phyloP scores from a whole-genome alignment of 2,888 invertebrate species.

The Abrostola triplasia region DNA sequence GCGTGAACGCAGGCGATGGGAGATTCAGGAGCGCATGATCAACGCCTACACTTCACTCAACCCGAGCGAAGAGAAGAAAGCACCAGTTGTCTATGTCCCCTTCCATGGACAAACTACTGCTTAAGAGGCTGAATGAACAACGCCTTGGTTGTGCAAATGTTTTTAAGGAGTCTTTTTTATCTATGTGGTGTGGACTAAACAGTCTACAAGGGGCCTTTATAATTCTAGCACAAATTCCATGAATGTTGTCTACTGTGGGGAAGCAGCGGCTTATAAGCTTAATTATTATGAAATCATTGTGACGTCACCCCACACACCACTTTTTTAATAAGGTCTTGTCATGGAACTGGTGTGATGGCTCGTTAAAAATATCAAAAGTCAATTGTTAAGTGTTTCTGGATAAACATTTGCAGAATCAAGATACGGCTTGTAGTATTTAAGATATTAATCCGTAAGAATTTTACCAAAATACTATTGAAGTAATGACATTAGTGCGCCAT shows the following conservation, averaged over 20 bases:
- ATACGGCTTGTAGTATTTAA: slow-evolving; percentile 6
- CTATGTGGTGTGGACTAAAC: no score
- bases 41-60: slow-evolving; percentile 84
- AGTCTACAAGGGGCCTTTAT: no score
- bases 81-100: slow-evolving; percentile 84
- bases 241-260: no score
- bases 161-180: slow-evolving; percentile 9
- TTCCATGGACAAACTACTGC: slow-evolving; percentile 82
- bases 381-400: not conserved
- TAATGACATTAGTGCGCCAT: not conserved
- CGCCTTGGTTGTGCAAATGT: slow-evolving; percentile 24
- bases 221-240: no score
- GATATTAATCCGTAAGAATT: not conserved
- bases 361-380: not conserved
- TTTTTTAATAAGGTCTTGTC: no score
- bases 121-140: slow-evolving; percentile 52
- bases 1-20: slow-evolving; percentile 91
- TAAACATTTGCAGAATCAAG: slow-evolving; percentile 19
- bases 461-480: slow-evolving; percentile 5
- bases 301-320: no score
- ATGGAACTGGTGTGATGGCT: not conserved
- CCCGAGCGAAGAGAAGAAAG: slow-evolving; percentile 75
- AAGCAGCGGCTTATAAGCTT: no score
- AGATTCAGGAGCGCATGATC: slow-evolving; percentile 89
- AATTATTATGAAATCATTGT: no score